phyloP scores from a whole-genome alignment of 2,888 invertebrate species.

The Caenorhabditis afra region DNA sequence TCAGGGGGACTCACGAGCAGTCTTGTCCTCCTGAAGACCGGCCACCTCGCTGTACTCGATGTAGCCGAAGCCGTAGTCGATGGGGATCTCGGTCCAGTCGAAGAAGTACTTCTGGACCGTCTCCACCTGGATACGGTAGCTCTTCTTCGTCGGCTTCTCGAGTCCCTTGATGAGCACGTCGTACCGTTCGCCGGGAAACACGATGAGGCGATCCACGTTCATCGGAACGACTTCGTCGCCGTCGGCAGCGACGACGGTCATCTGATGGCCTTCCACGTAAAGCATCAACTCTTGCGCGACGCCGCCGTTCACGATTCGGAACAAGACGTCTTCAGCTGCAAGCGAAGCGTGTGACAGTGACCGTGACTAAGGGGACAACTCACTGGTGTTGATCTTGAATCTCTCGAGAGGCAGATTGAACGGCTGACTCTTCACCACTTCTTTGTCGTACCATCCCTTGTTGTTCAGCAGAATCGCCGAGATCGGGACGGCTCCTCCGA shows the following conservation, averaged over 20 bases:
- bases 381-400: slow-evolving; percentile 66
- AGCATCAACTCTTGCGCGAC: slow-evolving; percentile 75
- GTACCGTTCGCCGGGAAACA: slow-evolving; percentile 79
- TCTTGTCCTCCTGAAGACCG: slow-evolving; percentile 51
- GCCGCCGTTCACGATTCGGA: slow-evolving; percentile 78
- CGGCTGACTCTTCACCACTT: slow-evolving; percentile 66
- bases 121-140: slow-evolving; percentile 65
- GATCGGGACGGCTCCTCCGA: slow-evolving; percentile 77
- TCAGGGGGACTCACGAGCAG: slow-evolving; percentile 34
- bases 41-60: slow-evolving; percentile 70
- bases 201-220: slow-evolving; percentile 70
- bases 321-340: slow-evolving; percentile 64
- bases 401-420: slow-evolving; percentile 71
- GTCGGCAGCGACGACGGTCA: slow-evolving; percentile 76
- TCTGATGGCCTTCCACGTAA: slow-evolving; percentile 73
- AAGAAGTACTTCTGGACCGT: slow-evolving; percentile 61
- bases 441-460: slow-evolving; percentile 77
- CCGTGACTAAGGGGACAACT: slow-evolving; percentile 10
- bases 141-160: slow-evolving; percentile 62
- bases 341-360: not conserved
- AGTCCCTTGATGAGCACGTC: slow-evolving; percentile 74
- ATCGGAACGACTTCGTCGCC: slow-evolving; percentile 74
- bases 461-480: slow-evolving; percentile 75
- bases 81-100: slow-evolving; percentile 69
- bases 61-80: slow-evolving; percentile 72